Conservation (phyloP, 2,113 vertebrate species). For the Melanerpes aurifrons region DNA sequence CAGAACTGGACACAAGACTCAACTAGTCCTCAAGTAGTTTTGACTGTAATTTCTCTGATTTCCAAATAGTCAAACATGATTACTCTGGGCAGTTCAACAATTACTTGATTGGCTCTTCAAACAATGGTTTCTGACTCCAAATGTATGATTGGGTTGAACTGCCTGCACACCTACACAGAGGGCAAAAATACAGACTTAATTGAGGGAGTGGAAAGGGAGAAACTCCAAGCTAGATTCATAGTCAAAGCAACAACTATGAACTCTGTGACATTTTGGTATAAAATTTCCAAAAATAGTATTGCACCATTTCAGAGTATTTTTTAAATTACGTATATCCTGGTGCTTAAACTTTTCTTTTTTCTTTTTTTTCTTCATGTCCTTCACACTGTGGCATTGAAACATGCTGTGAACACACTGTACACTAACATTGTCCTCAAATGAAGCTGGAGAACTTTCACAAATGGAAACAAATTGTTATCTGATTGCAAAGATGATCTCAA, state of each 20-base stretch:
- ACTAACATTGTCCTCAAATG: not conserved
- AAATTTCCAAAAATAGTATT: not conserved
- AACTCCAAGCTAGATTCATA: not conserved
- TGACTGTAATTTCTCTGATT: not conserved
- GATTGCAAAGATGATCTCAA: conserved; percentile 53
- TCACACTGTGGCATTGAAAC: not conserved
- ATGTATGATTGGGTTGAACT: not conserved
- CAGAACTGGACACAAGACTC: too few relatives aligned
- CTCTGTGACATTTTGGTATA: not conserved
- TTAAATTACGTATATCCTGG: not conserved
- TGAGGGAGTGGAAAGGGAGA: not conserved
- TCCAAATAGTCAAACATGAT: not conserved
- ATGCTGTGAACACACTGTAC: not conserved
- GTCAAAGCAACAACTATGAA: not conserved
- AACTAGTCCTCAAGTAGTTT: not conserved
- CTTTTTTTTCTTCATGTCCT: not conserved
- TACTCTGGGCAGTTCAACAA: not conserved
- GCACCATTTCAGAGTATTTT: not conserved
- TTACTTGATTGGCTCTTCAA: not conserved
- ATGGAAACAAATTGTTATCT: conserved; percentile 55
- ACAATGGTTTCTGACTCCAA: not conserved
- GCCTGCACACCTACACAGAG: not conserved
- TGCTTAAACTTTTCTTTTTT: not conserved
- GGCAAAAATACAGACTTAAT: not conserved
- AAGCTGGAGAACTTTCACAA: conserved; percentile 24